Evolutionary conservation across 2,888 invertebrate species (phyloP).

Genomic region (Tupiocoris notatus): DNA sequence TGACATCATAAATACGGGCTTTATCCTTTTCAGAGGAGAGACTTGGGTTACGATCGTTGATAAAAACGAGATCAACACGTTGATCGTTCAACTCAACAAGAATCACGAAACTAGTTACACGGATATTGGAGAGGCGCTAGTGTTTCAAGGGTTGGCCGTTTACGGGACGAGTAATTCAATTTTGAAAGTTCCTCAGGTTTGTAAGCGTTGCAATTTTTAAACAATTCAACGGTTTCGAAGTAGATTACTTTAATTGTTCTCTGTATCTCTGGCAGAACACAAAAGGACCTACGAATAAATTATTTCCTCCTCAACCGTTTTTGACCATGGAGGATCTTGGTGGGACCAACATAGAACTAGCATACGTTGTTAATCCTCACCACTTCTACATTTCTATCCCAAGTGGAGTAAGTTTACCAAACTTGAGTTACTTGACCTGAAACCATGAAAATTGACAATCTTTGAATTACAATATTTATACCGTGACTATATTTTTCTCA

Average conservation of each 20-base stretch:
- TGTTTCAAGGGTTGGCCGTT: slow-evolving; percentile 27
- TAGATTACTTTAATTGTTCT: neutral
- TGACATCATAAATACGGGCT: neutral
- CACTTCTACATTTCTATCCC: neutral
- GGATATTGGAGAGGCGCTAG: slow-evolving; percentile 31
- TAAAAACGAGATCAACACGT: neutral
- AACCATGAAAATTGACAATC: no score
- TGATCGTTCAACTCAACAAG: slow-evolving; percentile 34
- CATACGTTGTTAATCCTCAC: neutral
- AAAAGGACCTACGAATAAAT: neutral
- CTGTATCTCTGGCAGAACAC: neutral
- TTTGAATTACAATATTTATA: no score
- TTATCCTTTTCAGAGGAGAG: neutral
- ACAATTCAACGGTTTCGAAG: no score
- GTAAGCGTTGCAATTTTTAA: no score
- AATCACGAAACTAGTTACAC: slow-evolving; percentile 16
- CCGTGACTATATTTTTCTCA: no score
- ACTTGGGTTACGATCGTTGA: neutral
- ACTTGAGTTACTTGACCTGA: no score
- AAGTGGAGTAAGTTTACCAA: neutral
- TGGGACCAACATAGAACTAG: neutral
- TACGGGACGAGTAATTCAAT: neutral
- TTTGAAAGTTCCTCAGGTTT: neutral
- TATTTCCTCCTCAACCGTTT: neutral
- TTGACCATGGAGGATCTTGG: neutral